These are phyloP conservation scores for Oreamnos americanus DNA, from an alignment of 2,113 vertebrate species.

Conservation along the genomic window DNA sequence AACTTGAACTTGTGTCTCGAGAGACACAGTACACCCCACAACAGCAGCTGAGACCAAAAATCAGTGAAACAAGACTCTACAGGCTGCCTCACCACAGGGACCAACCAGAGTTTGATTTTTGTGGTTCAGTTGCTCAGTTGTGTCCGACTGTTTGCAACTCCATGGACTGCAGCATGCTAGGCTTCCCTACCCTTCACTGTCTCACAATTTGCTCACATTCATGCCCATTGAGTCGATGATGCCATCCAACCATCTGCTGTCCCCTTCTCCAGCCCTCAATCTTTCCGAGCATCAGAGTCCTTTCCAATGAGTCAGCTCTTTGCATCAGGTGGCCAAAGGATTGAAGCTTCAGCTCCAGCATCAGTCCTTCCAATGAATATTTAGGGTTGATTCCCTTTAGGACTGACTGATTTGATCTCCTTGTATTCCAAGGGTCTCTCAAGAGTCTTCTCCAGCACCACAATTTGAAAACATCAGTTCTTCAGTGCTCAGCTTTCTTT, in stretches of 20 bases:
- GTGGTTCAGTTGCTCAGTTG: background rate
- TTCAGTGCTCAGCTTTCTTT: background rate
- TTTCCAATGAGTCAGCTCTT: background rate
- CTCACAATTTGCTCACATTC: background rate
- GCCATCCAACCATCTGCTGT: background rate
- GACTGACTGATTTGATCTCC: background rate
- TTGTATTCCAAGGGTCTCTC: background rate
- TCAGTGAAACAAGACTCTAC: background rate
- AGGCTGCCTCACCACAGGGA: background rate
- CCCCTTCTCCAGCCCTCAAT: background rate
- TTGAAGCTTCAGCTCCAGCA: background rate
- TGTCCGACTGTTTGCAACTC: background rate
- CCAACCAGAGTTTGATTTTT: rapidly evolving
- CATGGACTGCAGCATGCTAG: background rate
- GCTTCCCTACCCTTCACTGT: background rate
- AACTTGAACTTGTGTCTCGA: background rate
- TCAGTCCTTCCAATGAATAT: background rate
- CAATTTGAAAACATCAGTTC: background rate
- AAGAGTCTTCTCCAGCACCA: background rate
- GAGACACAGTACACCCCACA: background rate
- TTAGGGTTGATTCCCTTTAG: background rate
- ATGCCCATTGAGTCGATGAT: background rate
- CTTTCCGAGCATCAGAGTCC: background rate
- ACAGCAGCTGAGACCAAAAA: background rate
- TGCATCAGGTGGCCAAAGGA: background rate